Percentiles rank a stretch among this genome's conserved stretches.
These are phyloP conservation scores for Tapirus terrestris DNA, from an alignment of 2,113 vertebrate genomes.

Conservation along the genomic window DNA sequence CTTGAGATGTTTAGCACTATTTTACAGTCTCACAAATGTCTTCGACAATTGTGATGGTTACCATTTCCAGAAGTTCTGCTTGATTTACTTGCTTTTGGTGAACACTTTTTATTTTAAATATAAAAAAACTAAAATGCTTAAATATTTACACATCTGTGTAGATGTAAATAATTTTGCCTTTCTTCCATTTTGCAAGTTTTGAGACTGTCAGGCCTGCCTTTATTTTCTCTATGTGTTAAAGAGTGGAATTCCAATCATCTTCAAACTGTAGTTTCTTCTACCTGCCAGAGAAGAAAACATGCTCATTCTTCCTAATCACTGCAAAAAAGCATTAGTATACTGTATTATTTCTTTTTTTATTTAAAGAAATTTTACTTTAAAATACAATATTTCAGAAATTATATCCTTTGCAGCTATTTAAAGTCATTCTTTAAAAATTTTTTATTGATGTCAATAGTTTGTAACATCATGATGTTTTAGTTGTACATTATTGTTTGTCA, in stretches of 20 bases:
- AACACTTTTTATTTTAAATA: not conserved
- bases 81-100: not conserved
- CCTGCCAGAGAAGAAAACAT: not conserved
- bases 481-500: too few relatives aligned
- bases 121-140: constrained; percentile 4
- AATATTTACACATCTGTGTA: not conserved
- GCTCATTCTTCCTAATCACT: not conserved
- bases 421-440: not conserved
- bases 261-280: not conserved
- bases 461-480: too few relatives aligned
- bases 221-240: not conserved
- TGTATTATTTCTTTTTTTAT: not conserved
- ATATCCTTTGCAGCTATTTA: not conserved
- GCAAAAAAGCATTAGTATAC: not conserved
- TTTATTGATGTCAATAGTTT: not conserved
- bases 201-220: not conserved
- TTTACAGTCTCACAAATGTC: not conserved
- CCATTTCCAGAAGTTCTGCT: not conserved
- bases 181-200: not conserved
- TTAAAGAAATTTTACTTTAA: not conserved
- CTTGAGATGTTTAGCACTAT: not conserved
- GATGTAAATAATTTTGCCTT: not conserved
- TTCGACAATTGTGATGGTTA: not conserved
- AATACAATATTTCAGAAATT: not conserved
- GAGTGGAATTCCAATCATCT: not conserved